Conservation (phyloP, 2,888 invertebrate species). For the Apotomis betuletana region DNA sequence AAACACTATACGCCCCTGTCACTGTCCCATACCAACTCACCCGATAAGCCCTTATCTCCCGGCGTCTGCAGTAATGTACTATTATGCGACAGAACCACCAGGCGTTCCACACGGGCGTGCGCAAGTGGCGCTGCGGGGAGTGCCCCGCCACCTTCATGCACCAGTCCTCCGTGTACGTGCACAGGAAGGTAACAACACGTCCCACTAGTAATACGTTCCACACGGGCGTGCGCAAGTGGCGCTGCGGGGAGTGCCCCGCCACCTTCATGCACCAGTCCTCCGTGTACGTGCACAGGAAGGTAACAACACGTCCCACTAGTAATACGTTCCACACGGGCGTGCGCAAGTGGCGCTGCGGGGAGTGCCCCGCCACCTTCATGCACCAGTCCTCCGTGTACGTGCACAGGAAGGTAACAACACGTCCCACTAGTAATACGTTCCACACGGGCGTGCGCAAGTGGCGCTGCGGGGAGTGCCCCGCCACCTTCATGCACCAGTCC, state of each 20-base stretch:
- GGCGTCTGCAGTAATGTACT: too few species aligned
- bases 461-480: constrained; percentile 56
- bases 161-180: constrained; percentile 52
- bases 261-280: constrained; percentile 60
- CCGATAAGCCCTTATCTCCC: too few species aligned
- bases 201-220: not conserved
- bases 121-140: constrained; percentile 51
- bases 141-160: constrained; percentile 61
- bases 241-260: constrained; percentile 58
- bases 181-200: not conserved
- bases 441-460: constrained; percentile 47
- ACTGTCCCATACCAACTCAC: too few species aligned
- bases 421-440: not conserved
- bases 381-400: constrained; percentile 54
- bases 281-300: constrained; percentile 44
- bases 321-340: constrained; percentile 38
- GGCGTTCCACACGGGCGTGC: constrained; percentile 54
- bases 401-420: constrained; percentile 1
- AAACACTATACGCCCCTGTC: too few species aligned
- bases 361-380: constrained; percentile 61
- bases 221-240: constrained; percentile 47
- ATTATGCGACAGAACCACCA: constrained; percentile 50
- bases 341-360: constrained; percentile 52
- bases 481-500: constrained; percentile 61
- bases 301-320: not conserved